Base-by-base conservation (phyloP, 2,113 vertebrate species). In the Melanostigma gelatinosum region DNA sequence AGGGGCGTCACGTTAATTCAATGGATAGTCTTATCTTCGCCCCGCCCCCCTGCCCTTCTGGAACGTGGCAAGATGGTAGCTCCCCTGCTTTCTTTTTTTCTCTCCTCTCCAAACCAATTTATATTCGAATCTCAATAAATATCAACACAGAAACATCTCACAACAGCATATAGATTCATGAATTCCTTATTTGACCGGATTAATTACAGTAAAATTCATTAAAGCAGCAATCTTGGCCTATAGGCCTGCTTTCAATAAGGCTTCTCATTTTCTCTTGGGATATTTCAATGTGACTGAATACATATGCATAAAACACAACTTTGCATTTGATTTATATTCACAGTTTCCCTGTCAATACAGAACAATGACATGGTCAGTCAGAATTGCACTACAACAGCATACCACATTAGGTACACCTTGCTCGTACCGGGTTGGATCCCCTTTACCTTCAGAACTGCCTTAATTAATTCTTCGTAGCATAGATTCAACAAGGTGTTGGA, bases 1-100 rank as follows among this genome's bases (percentile, higher is more conserved):
- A 84, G 90, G 70, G 75, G 77, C 66, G 80, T 77, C 34, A 9
- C 62, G 76, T 85, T 91, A 88, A 92, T 93, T 93, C 88, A 93
- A 84, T 93, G 93, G 91, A 80, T 72, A 54, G 75, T 72, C 55
- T 32, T 79, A 36, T 44, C 38, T 40, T 12, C 40, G 65, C 77
- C 75, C 87, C 91, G 87, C 92, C 93, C 29, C 68, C 52, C 22
- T 27, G 44, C 46, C 42, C 50, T 40, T 64, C 86, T 88, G 75
- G 93, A 93, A 93, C 93, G 93, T 94, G 93, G 93, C 93, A 94
- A 91, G 79, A 93, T 93, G 91, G 93, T 84, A 75, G 90, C 58
- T 34, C 16, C 7, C 55, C 58, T 8, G 29, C 58, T 32, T 29
- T 18, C 15, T 4, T 60, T 32, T 18, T 60, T 27, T 58, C 38